Base-by-base conservation (phyloP, 2,113 vertebrate genomes). In the Leptobrachium leishanense region DNA sequence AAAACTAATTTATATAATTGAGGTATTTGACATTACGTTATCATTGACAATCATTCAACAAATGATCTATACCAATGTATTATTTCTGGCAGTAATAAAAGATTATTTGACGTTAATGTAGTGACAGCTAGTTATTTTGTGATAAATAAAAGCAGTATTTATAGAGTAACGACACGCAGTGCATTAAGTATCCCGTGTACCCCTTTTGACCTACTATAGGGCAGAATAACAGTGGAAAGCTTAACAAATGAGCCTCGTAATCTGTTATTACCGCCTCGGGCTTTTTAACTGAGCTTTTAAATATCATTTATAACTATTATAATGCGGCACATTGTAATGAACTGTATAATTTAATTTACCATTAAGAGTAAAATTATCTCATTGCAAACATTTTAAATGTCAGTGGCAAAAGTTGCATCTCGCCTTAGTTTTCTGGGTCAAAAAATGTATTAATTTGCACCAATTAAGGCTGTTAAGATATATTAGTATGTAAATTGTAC, bases 281-380 rank as follows among this genome's bases (percentile, higher is more conserved):
- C 77, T 59, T 73, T 70, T 73, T 74, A 79, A 59, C 72, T 44
- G 53, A 55, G 70, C 77, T 72, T 72, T 79, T 72, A 79, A 79
- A 74, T 79, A 68, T 74, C 39, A 68, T 79, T 57, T 79, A 41
- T 79, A 79, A 79, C 77, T 79, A 68, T 67, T 79, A 79, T 57
- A 79, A 73, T 74, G 63, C 31, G 53, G 15, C 44, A 42, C 41
- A 42, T 46, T 67, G 12, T 79, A 79, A 74, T 79, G 77, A 79
- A 73, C 77, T 55, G 40, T 50, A 68, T 79, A 73, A 79, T 79
- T 79, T 74, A n/a, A 44, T 68, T 55, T 79, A 66, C 15, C 70
- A 74, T 74, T 79, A 74, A 44, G 10, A 67, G 77, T 46, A 79
- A 68, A 57, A 73, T 57, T 39, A 73, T 79, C 63, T 79, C 62